Percentiles rank a stretch among this genome's conserved stretches.
Conservation (phyloP, 2,888 invertebrate genomes). For the Chalcosyrphus nemorum region DNA sequence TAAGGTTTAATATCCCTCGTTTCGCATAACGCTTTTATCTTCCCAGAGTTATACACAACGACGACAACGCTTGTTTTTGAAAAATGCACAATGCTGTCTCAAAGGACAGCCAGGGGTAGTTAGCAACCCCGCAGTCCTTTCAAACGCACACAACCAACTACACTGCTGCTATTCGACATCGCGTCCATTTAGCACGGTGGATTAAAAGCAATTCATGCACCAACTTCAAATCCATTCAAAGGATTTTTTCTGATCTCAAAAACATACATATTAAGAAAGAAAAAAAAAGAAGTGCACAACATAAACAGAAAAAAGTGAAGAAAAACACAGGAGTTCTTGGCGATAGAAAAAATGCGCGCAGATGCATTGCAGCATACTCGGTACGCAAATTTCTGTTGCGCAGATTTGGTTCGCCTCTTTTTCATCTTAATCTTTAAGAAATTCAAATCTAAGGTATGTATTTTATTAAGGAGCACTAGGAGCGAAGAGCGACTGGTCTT, state of each 20-base stretch:
- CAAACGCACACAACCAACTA: slow-evolving; percentile 36
- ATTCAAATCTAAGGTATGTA: not conserved
- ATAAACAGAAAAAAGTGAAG: slow-evolving; percentile 43
- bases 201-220: slow-evolving; percentile 63
- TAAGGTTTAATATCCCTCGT: slow-evolving; percentile 41
- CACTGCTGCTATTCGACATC: slow-evolving; percentile 7
- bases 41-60: slow-evolving; percentile 22
- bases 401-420: slow-evolving; percentile 36
- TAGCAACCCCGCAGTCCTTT: slow-evolving; percentile 60
- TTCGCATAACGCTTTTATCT: slow-evolving; percentile 33
- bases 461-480: not conserved
- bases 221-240: slow-evolving; percentile 57
- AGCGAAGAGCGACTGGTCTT: not conserved
- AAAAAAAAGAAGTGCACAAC: slow-evolving; percentile 44
- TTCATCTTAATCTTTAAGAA: not conserved
- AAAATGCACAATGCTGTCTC: slow-evolving; percentile 60
- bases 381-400: slow-evolving; percentile 57
- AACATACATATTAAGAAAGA: not conserved
- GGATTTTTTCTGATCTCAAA: slow-evolving; percentile 30
- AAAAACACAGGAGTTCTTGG: slow-evolving; percentile 41
- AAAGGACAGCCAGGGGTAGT: slow-evolving; percentile 58
- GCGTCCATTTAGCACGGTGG: slow-evolving; percentile 53
- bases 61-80: slow-evolving; percentile 35
- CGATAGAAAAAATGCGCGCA: slow-evolving; percentile 50
- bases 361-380: slow-evolving; percentile 48